phyloP scores from a whole-genome alignment of 2,113 vertebrate species.

The Azemiops feae region DNA sequence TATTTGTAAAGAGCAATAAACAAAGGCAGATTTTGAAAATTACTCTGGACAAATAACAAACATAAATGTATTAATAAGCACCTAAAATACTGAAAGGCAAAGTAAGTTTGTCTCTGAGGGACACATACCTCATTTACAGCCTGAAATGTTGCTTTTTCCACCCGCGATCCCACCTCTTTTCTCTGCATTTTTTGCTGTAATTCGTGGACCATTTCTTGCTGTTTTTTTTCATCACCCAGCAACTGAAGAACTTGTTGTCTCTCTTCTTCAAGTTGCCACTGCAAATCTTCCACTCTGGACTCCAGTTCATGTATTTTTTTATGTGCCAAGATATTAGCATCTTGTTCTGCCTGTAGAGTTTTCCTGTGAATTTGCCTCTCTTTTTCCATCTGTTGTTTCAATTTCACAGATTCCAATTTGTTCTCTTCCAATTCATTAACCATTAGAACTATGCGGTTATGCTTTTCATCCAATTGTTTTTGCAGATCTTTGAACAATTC shows the following conservation, averaged over 20 bases:
- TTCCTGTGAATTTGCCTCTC: slow-evolving; percentile 75
- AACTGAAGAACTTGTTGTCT: slow-evolving; percentile 72
- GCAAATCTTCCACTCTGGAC: slow-evolving; percentile 73
- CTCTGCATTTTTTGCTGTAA: slow-evolving; percentile 67
- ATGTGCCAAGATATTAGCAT: slow-evolving; percentile 74
- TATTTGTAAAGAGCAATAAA: neutral
- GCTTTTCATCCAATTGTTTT: slow-evolving; percentile 84
- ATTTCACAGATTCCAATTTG: slow-evolving; percentile 81
- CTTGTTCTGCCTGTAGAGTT: slow-evolving; percentile 74
- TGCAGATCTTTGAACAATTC: slow-evolving; percentile 81
- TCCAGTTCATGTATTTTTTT: slow-evolving; percentile 73
- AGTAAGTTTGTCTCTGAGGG: slow-evolving; percentile 17
- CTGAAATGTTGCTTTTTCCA: slow-evolving; percentile 47
- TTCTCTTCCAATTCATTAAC: slow-evolving; percentile 83
- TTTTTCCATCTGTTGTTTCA: slow-evolving; percentile 77
- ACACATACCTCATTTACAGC: slow-evolving; percentile 68
- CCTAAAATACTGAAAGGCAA: neutral
- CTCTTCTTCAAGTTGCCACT: slow-evolving; percentile 78
- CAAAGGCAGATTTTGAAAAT: neutral
- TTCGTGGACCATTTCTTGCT: slow-evolving; percentile 75
- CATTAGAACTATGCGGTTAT: slow-evolving; percentile 80
- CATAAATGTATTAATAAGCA: neutral
- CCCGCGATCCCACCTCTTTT: slow-evolving; percentile 52
- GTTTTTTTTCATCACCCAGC: slow-evolving; percentile 76
- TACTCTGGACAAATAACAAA: neutral